Conservation (phyloP, 1,140 invertebrate species). For the Daktulosphaira vitifoliae region DNA sequence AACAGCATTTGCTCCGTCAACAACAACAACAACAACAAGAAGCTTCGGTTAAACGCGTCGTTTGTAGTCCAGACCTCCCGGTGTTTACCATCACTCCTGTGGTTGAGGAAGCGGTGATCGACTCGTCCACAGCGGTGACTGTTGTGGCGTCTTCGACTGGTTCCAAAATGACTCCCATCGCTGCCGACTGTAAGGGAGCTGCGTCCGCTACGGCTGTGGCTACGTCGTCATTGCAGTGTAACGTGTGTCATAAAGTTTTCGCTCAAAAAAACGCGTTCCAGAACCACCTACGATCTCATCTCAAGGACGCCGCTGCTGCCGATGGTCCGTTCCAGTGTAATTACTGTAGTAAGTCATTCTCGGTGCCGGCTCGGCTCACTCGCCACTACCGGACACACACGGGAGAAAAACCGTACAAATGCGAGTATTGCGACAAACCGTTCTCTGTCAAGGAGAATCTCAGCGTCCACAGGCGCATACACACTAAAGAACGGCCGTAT, state of each 20-base stretch:
- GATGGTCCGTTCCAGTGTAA: conserved; percentile 78
- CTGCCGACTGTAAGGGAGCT: neutral
- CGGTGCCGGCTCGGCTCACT: conserved; percentile 79
- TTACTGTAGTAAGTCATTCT: conserved; percentile 84
- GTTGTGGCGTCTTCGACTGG: conserved; percentile 34
- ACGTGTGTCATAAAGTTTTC: conserved; percentile 53
- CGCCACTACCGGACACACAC: conserved; percentile 86
- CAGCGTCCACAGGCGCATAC: conserved; percentile 81
- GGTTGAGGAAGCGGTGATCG: conserved; percentile 35
- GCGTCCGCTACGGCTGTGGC: neutral
- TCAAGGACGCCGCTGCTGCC: conserved; percentile 46
- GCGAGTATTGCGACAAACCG: conserved; percentile 85
- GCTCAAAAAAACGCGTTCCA: conserved; percentile 52
- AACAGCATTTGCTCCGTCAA: conserved; percentile 35
- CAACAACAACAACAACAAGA: neutral
- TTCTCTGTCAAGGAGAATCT: conserved; percentile 88
- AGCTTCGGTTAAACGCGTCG: conserved; percentile 40
- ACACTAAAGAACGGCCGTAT: conserved; percentile 78
- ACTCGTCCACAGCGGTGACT: conserved; percentile 36
- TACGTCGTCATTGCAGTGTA: conserved; percentile 46
- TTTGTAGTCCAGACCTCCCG: conserved; percentile 42
- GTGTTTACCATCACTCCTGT: conserved; percentile 38
- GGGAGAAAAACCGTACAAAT: conserved; percentile 75
- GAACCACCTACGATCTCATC: conserved; percentile 51
- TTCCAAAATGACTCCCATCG: too few relatives aligned